Evolutionary conservation across 2,113 vertebrate species (phyloP).

Genomic region (Tachycineta bicolor): DNA sequence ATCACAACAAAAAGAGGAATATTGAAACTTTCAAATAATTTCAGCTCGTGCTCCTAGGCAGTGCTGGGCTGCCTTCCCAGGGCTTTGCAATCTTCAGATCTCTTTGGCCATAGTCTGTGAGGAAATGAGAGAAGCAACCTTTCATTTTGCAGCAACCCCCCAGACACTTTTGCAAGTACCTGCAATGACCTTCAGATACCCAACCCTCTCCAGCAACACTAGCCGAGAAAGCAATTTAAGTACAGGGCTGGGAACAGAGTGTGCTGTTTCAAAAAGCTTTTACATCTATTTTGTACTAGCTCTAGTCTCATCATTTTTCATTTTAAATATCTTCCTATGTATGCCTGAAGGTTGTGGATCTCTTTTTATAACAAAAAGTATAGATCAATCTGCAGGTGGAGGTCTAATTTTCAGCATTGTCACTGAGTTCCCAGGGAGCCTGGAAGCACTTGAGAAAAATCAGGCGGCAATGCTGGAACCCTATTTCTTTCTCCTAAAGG

Average conservation of each 20-base stretch:
- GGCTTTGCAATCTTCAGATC: constrained; percentile 7
- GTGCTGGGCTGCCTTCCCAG: neutral
- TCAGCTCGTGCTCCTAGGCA: neutral
- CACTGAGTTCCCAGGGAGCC: neutral
- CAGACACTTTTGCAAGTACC: neutral
- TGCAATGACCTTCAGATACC: constrained; percentile 45
- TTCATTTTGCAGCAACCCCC: constrained; percentile 30
- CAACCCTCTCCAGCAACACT: neutral
- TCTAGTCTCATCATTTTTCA: constrained; percentile 29
- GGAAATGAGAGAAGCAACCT: constrained; percentile 41
- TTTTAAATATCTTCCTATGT: constrained; percentile 17
- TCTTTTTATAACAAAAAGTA: neutral
- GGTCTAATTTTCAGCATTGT: neutral
- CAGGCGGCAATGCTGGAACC: neutral
- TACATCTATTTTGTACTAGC: constrained; percentile 8
- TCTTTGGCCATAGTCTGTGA: neutral
- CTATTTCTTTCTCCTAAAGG: neutral
- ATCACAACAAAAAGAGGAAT: neutral
- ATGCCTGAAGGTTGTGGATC: neutral
- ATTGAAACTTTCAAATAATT: constrained; percentile 5
- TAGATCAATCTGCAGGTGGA: neutral
- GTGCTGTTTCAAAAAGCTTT: constrained; percentile 50
- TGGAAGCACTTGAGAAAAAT: neutral
- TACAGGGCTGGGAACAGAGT: neutral
- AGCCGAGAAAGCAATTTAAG: neutral